Base-by-base conservation (phyloP, 2,888 invertebrate genomes). In the Synergus itoensis region DNA sequence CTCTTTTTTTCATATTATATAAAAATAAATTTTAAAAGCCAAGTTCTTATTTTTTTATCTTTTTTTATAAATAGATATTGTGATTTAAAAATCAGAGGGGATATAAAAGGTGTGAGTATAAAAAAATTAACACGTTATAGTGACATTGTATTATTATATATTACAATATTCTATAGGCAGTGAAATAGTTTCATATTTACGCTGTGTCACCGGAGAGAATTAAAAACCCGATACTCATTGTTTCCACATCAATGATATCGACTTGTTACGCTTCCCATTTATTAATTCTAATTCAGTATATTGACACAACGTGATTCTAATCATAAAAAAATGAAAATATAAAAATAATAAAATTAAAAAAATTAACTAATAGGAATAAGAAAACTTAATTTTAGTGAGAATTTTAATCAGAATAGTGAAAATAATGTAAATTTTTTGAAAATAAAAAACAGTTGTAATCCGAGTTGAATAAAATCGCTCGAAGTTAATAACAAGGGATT, bases 201-300 rank as follows among this genome's bases (percentile, higher is more conserved):
- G 63, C 28, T 63, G 28, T 36, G 28, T 63, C 18, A 63, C 18
- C 21, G 21, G 36, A 63, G 63, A 63, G 28, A 63, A 63, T 63
- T 21, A 63, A 63, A 63, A 63, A 63, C 63, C 9, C 28, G 63
- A 63, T 28, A 63, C 21, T n/a, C 8, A 64, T 40, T 64, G n/a
- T 64, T 64, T 64, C 64, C 41, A n/a, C 40, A 64, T 64, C 64
- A 64, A 64, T 41, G 41, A 64, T 40, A 64, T 64, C 41, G n/a
- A 36, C 40, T 64, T 41, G 8, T 63, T 63, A 63, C 40, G n/a
- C 9, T 40, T 41, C 12, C 36, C 7, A 64, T 9, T 16, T 48
- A 48, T 43, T 43, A 43, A 43, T 43, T 43, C 43, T n/a, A 48
- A 48, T 48, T 48, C 48, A 48, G 48, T 48, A 48, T 48, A 48